phyloP scores from a whole-genome alignment of 1,140 invertebrate genomes.

The Lerema accius region DNA sequence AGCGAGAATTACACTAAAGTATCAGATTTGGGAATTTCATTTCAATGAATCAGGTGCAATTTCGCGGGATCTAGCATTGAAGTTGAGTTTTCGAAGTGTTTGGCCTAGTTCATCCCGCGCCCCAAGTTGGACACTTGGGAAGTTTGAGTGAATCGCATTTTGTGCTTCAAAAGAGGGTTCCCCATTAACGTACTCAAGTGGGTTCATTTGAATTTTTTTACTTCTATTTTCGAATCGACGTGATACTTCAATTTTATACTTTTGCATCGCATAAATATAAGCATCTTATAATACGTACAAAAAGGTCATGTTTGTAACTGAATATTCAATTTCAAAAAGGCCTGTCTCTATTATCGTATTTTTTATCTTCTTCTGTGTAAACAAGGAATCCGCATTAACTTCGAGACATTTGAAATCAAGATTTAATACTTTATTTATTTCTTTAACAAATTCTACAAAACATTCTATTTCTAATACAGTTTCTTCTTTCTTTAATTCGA shows the following conservation, averaged over 20 bases:
- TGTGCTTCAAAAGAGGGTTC: not conserved
- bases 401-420: too few species aligned
- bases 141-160: slow-evolving; percentile 23
- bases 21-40: slow-evolving; percentile 1
- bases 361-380: too few species aligned
- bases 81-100: slow-evolving; percentile 24
- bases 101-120: slow-evolving; percentile 25
- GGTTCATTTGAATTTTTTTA: not conserved
- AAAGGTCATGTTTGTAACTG: too few species aligned
- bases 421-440: too few species aligned
- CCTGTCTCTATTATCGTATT: too few species aligned
- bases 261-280: too few species aligned
- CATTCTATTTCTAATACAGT: not conserved
- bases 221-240: not conserved
- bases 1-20: slow-evolving; percentile 2
- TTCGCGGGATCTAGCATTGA: slow-evolving; percentile 17
- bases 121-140: slow-evolving; percentile 19
- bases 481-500: not conserved
- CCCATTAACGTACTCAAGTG: not conserved
- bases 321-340: too few species aligned
- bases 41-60: slow-evolving; percentile 24
- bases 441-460: too few species aligned
- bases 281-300: too few species aligned
- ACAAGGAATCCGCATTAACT: too few species aligned
- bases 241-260: too few species aligned